Percentiles rank a stretch among this genome's conserved stretches.
Conservation (phyloP, 1,140 invertebrate genomes). For the Lanistes nyassanus region DNA sequence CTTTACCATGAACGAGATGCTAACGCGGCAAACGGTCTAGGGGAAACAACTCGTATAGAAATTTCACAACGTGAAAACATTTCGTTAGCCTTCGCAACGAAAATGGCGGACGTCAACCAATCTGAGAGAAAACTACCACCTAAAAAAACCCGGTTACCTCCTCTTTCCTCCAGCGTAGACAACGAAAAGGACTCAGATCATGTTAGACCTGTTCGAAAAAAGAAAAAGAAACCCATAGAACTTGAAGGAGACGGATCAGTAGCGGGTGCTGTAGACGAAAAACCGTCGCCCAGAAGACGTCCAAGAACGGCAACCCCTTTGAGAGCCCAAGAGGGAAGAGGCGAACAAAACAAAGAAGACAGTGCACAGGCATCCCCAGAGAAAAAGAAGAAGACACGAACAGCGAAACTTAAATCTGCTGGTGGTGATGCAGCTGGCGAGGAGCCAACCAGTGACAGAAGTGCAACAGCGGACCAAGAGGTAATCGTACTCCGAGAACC, state of each 20-base stretch:
- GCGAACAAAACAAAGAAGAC: background rate
- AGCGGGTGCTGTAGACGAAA: slow-evolving; percentile 19
- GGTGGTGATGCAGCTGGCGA: slow-evolving; percentile 32
- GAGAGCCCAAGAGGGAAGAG: background rate
- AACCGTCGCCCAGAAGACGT: slow-evolving; percentile 35
- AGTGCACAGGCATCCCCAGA: slow-evolving; percentile 9
- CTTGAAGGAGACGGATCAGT: slow-evolving; percentile 21
- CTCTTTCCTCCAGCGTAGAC: slow-evolving; percentile 25
- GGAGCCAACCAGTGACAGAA: slow-evolving; percentile 42
- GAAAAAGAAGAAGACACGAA: slow-evolving; percentile 51
- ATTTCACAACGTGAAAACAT: background rate
- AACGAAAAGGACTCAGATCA: slow-evolving; percentile 29
- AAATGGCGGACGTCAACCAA: slow-evolving; percentile 42
- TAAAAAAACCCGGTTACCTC: slow-evolving; percentile 36
- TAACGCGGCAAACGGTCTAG: background rate
- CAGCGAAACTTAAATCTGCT: slow-evolving; percentile 31
- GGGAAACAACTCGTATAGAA: background rate
- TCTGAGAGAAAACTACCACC: slow-evolving; percentile 27
- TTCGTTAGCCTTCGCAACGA: slow-evolving; percentile 31
- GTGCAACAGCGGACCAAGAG: slow-evolving; percentile 40
- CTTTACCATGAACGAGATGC: too few species aligned
- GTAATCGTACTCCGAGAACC: too few species aligned
- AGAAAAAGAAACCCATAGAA: slow-evolving; percentile 46
- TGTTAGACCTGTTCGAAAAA: slow-evolving; percentile 43
- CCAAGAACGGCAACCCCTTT: slow-evolving; percentile 18